Evolutionary conservation across 2,888 invertebrate genomes (phyloP).

Genomic region (Hypomecis atomaria): DNA sequence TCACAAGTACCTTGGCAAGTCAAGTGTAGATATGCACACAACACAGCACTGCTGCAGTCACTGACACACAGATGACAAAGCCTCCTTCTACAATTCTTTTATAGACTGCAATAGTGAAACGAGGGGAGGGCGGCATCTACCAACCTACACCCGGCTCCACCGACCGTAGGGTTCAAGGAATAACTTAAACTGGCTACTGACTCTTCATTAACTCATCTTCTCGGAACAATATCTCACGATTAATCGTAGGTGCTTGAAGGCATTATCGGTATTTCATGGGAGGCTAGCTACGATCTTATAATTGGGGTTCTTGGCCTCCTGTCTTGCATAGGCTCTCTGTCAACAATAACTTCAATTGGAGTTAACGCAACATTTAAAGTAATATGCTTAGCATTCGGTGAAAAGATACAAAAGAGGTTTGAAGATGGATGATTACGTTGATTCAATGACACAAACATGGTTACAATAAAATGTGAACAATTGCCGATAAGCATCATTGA

Average conservation of each 20-base stretch:
- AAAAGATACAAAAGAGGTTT: conserved; percentile 12
- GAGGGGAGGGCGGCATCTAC: conserved; percentile 65
- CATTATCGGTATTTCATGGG: background rate
- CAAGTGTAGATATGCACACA: conserved; percentile 65
- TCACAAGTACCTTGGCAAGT: conserved; percentile 63
- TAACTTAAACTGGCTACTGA: conserved; percentile 31
- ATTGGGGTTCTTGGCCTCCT: background rate
- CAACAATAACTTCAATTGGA: background rate
- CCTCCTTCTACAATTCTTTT: conserved; percentile 71
- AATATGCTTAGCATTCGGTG: conserved; percentile 11
- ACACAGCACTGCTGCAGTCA: conserved; percentile 79
- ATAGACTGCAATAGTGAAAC: conserved; percentile 71
- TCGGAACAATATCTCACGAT: conserved; percentile 8
- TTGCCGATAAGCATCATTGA: conserved; percentile 21
- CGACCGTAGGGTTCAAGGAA: conserved; percentile 28
- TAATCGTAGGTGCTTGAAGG: conserved; percentile 1
- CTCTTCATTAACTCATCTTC: conserved; percentile 13
- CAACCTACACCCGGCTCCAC: conserved; percentile 15
- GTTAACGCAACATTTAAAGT: conserved; percentile 11
- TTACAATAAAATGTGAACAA: conserved; percentile 11
- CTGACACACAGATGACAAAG: conserved; percentile 76
- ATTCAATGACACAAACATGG: conserved; percentile 19
- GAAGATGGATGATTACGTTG: conserved; percentile 9
- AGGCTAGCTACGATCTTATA: background rate
- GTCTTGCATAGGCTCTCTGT: background rate